phyloP scores from a whole-genome alignment of 2,888 invertebrate species.

The Parnassius glacialis region DNA sequence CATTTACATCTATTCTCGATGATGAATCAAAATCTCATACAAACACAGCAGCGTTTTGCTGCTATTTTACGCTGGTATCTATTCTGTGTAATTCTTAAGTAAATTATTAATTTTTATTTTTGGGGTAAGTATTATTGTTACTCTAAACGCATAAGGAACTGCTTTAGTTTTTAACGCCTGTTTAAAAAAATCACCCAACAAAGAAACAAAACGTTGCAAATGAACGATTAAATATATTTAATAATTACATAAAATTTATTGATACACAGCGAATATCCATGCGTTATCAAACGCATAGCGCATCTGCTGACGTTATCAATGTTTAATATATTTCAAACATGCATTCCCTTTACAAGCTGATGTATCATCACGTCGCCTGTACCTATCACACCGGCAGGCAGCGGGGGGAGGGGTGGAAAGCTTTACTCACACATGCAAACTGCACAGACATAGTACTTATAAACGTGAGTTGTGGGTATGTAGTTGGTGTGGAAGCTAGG shows the following conservation, averaged over 20 bases:
- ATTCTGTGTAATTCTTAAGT: no score
- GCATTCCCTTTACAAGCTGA: conserved; percentile 30
- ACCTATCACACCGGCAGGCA: conserved; percentile 21
- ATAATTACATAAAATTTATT: conserved; percentile 20
- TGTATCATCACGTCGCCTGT: conserved; percentile 30
- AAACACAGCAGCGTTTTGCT: no score
- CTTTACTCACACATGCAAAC: conserved; percentile 24
- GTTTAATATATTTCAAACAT: conserved; percentile 27
- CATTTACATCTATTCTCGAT: no score
- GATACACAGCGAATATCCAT: conserved; percentile 18
- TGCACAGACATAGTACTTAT: conserved; percentile 30
- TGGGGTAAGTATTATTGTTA: no score
- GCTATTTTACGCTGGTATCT: no score
- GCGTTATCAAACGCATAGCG: conserved; percentile 20
- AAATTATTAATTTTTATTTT: no score
- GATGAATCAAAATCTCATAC: no score
- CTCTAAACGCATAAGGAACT: no score
- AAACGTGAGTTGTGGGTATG: conserved; percentile 34
- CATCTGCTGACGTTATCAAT: conserved; percentile 21
- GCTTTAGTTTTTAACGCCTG: no score
- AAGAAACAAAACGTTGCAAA: not conserved
- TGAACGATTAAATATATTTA: conserved; percentile 7
- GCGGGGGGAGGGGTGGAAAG: conserved; percentile 23
- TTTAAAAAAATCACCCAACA: no score
- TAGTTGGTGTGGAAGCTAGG: conserved; percentile 58